Conservation (phyloP, 2,888 invertebrate species). For the Plagodis dolabraria region DNA sequence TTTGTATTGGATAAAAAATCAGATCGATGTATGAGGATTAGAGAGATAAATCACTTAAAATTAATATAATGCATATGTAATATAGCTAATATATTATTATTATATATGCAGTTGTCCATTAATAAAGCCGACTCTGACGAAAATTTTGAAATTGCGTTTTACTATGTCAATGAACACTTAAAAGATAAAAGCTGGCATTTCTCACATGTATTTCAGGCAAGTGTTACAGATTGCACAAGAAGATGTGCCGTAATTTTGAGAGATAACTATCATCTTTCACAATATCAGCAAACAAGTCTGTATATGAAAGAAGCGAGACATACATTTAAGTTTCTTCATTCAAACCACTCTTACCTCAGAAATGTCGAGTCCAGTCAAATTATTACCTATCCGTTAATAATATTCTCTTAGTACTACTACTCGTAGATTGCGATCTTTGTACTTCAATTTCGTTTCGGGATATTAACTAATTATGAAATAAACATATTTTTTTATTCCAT, state of each 20-base stretch:
- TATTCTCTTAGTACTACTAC: too few species aligned
- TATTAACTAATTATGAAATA: too few species aligned
- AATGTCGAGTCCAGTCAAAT: too few species aligned
- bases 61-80: background rate
- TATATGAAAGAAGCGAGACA: conserved; percentile 1
- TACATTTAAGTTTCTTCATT: conserved; percentile 4
- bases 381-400: too few species aligned
- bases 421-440: too few species aligned
- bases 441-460: too few species aligned
- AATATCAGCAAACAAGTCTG: conserved; percentile 45
- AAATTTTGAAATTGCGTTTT: background rate
- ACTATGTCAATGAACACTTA: conserved; percentile 1
- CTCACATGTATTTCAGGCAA: conserved; percentile 44
- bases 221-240: conserved; percentile 52
- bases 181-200: conserved; percentile 30
- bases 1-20: background rate
- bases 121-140: conserved; percentile 2
- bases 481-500: too few species aligned
- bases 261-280: conserved; percentile 58
- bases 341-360: conserved; percentile 1
- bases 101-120: background rate
- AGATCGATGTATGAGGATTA: background rate
- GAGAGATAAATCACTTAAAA: background rate
- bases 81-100: background rate
- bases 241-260: conserved; percentile 54